Percentiles rank a stretch among this genome's conserved stretches.
Evolutionary conservation across 2,113 vertebrate genomes (phyloP).

Genomic region (Synodontis membranacea): DNA sequence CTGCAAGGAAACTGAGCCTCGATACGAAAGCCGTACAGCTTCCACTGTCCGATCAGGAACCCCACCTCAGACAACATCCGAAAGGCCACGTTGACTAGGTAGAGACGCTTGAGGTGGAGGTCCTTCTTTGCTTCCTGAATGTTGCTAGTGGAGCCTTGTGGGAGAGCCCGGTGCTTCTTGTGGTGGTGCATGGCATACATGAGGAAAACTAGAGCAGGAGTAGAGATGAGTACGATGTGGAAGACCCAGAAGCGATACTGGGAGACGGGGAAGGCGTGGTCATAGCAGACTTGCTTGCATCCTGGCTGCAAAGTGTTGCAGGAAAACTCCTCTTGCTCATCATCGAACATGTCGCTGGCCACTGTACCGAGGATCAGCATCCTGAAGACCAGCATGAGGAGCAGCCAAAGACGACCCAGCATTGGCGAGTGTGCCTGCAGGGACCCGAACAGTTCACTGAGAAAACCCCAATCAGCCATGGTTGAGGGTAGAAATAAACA

Average conservation of each 20-base stretch:
- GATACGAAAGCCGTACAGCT: conserved; percentile 86
- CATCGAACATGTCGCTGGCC: conserved; percentile 86
- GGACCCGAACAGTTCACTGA: conserved; percentile 78
- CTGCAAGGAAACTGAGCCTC: conserved; percentile 80
- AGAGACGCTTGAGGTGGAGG: conserved; percentile 57
- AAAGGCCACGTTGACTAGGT: conserved; percentile 81
- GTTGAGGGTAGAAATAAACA: neutral
- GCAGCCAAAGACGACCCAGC: conserved; percentile 89
- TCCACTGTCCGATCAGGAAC: conserved; percentile 82
- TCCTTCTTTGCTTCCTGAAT: conserved; percentile 12
- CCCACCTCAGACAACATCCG: conserved; percentile 81
- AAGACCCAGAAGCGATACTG: conserved; percentile 96
- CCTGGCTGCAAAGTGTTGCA: conserved; percentile 93
- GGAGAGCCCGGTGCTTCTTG: conserved; percentile 65
- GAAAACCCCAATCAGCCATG: conserved; percentile 89
- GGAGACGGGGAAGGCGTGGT: conserved; percentile 88
- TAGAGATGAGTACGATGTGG: conserved; percentile 87
- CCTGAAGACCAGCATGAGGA: conserved; percentile 89
- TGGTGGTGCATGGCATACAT: conserved; percentile 83
- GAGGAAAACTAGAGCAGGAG: conserved; percentile 83
- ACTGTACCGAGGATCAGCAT: conserved; percentile 89
- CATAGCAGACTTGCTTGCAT: conserved; percentile 90
- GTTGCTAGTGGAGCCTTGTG: neutral
- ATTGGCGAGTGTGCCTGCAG: conserved; percentile 86
- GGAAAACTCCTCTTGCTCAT: conserved; percentile 87